Conservation (phyloP, 2,113 vertebrate genomes). For the Myotis yumanensis region DNA sequence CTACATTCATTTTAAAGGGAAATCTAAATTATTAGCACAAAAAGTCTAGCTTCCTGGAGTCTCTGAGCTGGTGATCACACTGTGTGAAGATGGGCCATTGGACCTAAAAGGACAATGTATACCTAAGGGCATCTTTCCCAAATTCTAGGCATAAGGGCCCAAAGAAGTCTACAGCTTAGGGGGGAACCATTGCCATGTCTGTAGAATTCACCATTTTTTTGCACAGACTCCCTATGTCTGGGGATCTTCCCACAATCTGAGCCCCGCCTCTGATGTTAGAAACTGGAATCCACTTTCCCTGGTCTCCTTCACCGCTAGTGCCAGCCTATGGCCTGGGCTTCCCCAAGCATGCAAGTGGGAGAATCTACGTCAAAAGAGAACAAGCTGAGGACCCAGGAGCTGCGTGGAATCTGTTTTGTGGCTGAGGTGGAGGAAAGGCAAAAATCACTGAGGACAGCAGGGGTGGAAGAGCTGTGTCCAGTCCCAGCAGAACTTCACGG, state of each 20-base stretch:
- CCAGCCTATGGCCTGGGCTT: background rate
- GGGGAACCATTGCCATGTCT: fast-evolving
- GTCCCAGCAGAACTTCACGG: fast-evolving
- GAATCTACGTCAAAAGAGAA: background rate
- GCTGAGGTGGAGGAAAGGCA: background rate
- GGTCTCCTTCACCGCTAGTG: background rate
- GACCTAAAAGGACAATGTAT: background rate
- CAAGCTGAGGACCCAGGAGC: background rate
- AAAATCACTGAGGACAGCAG: background rate
- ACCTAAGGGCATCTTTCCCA: background rate
- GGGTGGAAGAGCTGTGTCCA: fast-evolving
- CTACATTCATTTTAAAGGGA: background rate
- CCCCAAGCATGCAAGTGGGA: background rate
- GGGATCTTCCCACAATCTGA: background rate
- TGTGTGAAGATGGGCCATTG: background rate
- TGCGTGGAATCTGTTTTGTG: background rate
- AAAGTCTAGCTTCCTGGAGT: background rate
- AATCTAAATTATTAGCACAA: background rate
- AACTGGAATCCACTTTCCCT: background rate
- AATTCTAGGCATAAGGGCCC: background rate
- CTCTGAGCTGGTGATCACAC: background rate
- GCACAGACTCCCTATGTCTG: background rate
- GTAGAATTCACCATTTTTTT: background rate
- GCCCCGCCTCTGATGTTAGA: fast-evolving
- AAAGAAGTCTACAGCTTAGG: background rate